Percentiles rank a stretch among this genome's conserved stretches.
Conservation (phyloP, 2,113 vertebrate species). For the Calidris pygmaea region DNA sequence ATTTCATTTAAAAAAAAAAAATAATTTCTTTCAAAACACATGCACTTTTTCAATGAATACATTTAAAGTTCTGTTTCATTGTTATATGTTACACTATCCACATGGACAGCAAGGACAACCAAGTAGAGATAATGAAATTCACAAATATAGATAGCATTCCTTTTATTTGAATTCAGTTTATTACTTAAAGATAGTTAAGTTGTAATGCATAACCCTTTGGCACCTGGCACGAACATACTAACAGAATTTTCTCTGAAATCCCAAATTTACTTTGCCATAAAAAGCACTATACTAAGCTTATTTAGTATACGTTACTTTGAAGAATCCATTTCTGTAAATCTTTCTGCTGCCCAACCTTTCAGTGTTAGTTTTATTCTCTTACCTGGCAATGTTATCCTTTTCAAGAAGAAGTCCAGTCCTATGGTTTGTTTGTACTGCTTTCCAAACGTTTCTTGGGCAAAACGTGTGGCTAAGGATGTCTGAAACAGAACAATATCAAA, state of each 20-base stretch:
- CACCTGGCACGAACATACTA: background rate
- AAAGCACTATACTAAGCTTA: background rate
- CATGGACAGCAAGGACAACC: background rate
- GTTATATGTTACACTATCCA: background rate
- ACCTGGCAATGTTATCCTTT: conserved; percentile 97
- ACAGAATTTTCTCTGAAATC: background rate
- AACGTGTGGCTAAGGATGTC: conserved; percentile 94
- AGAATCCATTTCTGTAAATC: background rate
- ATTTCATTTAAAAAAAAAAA: conserved; percentile 52
- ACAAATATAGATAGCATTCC: background rate
- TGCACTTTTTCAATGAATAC: background rate
- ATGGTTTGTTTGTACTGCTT: conserved; percentile 99
- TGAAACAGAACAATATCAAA: conserved; percentile 78
- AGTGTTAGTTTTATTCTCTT: conserved; percentile 68
- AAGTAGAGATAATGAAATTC: background rate
- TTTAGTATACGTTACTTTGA: background rate
- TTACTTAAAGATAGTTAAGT: background rate
- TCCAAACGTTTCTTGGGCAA: conserved; percentile 98
- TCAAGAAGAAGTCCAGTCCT: conserved; percentile 99
- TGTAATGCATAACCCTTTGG: background rate
- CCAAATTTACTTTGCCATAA: background rate
- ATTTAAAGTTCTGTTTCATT: background rate
- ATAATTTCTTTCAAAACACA: conserved; percentile 51
- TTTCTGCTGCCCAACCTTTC: background rate
- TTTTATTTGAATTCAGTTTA: background rate